These are phyloP conservation scores for Drosophila peninsularis DNA, from an alignment of 2,888 invertebrate species.

Conservation along the genomic window DNA sequence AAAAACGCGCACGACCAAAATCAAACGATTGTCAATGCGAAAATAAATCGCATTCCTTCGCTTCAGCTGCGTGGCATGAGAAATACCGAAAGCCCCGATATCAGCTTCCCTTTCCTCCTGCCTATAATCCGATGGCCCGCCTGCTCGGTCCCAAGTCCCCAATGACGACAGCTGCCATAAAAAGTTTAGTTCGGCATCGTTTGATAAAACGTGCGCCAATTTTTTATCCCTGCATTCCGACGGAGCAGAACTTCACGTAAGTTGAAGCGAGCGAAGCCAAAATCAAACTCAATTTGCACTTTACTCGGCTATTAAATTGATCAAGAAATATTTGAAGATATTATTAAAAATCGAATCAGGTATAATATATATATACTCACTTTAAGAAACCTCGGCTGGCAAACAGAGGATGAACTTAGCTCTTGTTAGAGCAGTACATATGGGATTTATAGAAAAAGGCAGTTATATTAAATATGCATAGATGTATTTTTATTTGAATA, in stretches of 20 bases:
- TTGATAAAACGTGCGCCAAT: slow-evolving; percentile 76
- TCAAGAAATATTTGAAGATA: slow-evolving; percentile 25
- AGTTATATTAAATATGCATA: background rate
- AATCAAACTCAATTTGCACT: slow-evolving; percentile 50
- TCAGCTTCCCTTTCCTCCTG: background rate
- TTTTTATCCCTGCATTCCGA: slow-evolving; percentile 53
- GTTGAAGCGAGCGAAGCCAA: slow-evolving; percentile 38
- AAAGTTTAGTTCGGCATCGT: slow-evolving; percentile 69
- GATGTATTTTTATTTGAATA: background rate
- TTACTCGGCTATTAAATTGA: slow-evolving; percentile 28
- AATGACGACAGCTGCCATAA: slow-evolving; percentile 80
- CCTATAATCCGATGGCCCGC: background rate
- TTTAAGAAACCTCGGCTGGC: background rate
- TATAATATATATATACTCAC: background rate
- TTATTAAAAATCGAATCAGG: slow-evolving; percentile 15
- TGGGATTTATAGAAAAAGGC: background rate
- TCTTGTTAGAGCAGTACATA: background rate
- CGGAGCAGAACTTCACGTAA: slow-evolving; percentile 23
- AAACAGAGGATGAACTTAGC: too few relatives aligned
- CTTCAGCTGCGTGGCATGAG: slow-evolving; percentile 45
- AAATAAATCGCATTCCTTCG: slow-evolving; percentile 82
- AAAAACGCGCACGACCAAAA: slow-evolving; percentile 73
- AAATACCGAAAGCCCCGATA: slow-evolving; percentile 9
- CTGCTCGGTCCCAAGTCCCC: slow-evolving; percentile 48
- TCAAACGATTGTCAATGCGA: slow-evolving; percentile 82